phyloP scores from a whole-genome alignment of 2,888 invertebrate species.

The Drosophila falleni region DNA sequence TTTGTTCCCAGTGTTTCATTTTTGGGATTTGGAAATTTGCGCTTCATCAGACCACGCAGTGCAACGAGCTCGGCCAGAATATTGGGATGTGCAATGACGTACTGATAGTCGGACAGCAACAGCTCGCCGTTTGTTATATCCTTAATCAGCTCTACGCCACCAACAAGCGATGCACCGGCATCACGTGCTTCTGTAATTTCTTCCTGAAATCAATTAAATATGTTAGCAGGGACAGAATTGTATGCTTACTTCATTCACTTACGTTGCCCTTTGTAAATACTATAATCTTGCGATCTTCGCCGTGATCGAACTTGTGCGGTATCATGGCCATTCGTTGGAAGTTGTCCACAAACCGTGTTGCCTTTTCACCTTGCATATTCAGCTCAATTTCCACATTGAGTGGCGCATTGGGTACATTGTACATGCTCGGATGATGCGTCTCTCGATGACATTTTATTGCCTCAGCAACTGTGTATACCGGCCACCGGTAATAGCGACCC shows the following conservation, averaged over 20 bases:
- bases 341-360: conserved; percentile 89
- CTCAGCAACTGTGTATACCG: conserved; percentile 89
- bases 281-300: conserved; percentile 89
- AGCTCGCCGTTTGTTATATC: conserved; percentile 91
- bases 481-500: conserved; percentile 87
- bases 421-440: conserved; percentile 93
- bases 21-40: conserved; percentile 90
- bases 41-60: conserved; percentile 92
- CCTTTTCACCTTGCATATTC: conserved; percentile 89
- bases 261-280: conserved; percentile 91
- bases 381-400: conserved; percentile 91
- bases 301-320: conserved; percentile 90
- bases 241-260: conserved; percentile 30
- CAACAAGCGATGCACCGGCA: conserved; percentile 91
- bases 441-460: conserved; percentile 92
- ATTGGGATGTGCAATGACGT: conserved; percentile 91
- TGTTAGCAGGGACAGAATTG: not conserved
- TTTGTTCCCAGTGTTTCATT: conserved; percentile 89
- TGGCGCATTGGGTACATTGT: conserved; percentile 90
- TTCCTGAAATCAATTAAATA: conserved; percentile 61
- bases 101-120: conserved; percentile 89
- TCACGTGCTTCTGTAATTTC: conserved; percentile 87
- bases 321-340: conserved; percentile 89
- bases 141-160: conserved; percentile 91
- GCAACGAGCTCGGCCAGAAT: conserved; percentile 91